Evolutionary conservation across 2,113 vertebrate genomes (phyloP), one percentile per base, ranked within the genome.

Genomic region (Rhodinocichla rosea): DNA sequence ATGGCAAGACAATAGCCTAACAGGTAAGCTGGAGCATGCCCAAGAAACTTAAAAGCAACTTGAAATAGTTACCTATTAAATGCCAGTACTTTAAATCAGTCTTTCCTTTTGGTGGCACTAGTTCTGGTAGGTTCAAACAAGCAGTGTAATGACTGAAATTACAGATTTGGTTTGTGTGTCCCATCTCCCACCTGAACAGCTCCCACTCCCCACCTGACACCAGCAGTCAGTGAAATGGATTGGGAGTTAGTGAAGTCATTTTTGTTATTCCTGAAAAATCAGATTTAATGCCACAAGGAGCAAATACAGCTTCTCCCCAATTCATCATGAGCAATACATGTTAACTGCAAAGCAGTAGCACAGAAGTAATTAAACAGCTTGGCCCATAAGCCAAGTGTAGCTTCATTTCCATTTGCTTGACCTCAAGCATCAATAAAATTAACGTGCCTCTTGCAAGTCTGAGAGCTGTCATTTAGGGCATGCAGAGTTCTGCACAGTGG

Each of bases 371-470:
- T 83, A 49, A 85, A 33, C 12, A 30, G 23, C 59, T 40, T 62
- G 47, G 45, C 9, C n/a, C 7, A 4, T 40, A n/a, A 78, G 22
- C 40, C 56, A 79, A 42, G 28, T 40, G 50, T 39, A 85, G 28
- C 45, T 93, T 90, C 76, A 50, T 77, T 83, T 87, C 53, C 50
- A 83, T 69, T 73, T 94, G 32, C 45, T 44, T 89, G 40, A 80
- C 68, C 75, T 95, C 45, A 76, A 49, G 79, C 85, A 80, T 26
- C 49, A 53, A n/a, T 53, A 68, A 85, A 60, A 79, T 44, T 17
- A 60, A 47, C 0, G 1, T 77, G 90, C 52, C 50, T 73, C 91
- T 87, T 27, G 27, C 13, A 77, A 71, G 44, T 35, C 62, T 75
- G 62, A 55, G 56, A 63, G 55, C 9, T 84, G 55, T 21, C 24